Percentiles rank a stretch among this genome's conserved stretches.
phyloP scores from a whole-genome alignment of 2,888 invertebrate genomes.

The Lithophane socia region DNA sequence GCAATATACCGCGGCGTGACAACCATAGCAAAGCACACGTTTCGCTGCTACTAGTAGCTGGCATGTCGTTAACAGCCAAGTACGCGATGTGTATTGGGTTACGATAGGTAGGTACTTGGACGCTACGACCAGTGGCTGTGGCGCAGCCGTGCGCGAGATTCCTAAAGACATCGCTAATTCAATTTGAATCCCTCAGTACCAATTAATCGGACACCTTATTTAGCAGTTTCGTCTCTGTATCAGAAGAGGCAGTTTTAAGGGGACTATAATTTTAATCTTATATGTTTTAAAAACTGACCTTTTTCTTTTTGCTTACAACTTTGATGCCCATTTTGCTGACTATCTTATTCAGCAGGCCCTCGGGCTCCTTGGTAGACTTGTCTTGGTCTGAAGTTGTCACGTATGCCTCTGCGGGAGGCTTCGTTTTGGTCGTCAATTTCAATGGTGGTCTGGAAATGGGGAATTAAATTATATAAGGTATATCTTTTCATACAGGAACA shows the following conservation, averaged over 20 bases:
- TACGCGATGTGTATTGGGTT: not conserved
- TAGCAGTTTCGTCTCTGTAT: not conserved
- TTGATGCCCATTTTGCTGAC: conserved; percentile 57
- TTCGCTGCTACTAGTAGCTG: not conserved
- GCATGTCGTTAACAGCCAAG: not conserved
- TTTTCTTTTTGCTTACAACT: conserved; percentile 31
- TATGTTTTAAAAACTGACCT: conserved; percentile 46
- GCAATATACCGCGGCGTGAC: not conserved
- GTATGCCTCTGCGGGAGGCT: not conserved
- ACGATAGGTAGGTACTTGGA: too few species aligned
- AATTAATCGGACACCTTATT: not conserved
- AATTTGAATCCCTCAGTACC: not conserved
- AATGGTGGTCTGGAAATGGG: not conserved
- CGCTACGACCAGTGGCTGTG: not conserved
- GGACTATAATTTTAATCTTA: too few species aligned
- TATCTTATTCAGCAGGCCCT: conserved; percentile 48
- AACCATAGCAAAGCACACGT: not conserved
- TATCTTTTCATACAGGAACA: too few species aligned
- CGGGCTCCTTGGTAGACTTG: not conserved
- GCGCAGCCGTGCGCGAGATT: not conserved
- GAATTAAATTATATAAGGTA: not conserved
- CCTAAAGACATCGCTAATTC: not conserved
- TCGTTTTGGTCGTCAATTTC: not conserved
- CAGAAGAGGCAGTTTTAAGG: not conserved
- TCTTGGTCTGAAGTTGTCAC: not conserved